Conservation (phyloP, 2,797 vertebrate species). For the Phataginus tricuspis region DNA sequence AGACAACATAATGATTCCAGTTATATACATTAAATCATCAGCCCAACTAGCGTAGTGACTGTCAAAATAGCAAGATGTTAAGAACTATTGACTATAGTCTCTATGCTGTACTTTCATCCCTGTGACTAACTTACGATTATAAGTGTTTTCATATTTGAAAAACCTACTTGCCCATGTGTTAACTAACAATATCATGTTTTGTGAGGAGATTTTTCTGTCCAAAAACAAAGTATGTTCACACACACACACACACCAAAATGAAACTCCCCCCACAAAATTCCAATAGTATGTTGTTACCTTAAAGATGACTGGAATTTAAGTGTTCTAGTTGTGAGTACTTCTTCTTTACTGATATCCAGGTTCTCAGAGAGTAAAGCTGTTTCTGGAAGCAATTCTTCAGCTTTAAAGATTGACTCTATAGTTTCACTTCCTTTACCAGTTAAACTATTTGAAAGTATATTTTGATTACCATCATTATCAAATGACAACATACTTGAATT, state of each 20-base stretch:
- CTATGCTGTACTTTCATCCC: too few species aligned
- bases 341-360: constrained; percentile 88
- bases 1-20: too few species aligned
- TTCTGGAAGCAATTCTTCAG: constrained; percentile 85
- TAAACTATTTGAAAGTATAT: constrained; percentile 78
- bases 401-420: constrained; percentile 83
- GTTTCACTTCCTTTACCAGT: constrained; percentile 78
- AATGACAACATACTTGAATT: constrained; percentile 80
- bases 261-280: neutral
- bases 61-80: too few species aligned
- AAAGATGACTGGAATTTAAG: constrained; percentile 87
- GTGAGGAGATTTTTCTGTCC: neutral
- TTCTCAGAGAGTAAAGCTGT: constrained; percentile 81
- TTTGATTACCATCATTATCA: constrained; percentile 83
- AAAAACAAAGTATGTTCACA: constrained; percentile 2
- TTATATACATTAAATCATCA: too few species aligned
- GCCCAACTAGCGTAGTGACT: too few species aligned
- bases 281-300: constrained; percentile 80
- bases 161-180: neutral
- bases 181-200: neutral
- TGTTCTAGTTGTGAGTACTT: constrained; percentile 85
- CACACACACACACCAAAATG: neutral
- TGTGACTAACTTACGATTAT: too few species aligned
- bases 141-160: neutral
- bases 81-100: too few species aligned